Base-by-base conservation (phyloP, 2,797 vertebrate species). In the Menidia menidia region DNA sequence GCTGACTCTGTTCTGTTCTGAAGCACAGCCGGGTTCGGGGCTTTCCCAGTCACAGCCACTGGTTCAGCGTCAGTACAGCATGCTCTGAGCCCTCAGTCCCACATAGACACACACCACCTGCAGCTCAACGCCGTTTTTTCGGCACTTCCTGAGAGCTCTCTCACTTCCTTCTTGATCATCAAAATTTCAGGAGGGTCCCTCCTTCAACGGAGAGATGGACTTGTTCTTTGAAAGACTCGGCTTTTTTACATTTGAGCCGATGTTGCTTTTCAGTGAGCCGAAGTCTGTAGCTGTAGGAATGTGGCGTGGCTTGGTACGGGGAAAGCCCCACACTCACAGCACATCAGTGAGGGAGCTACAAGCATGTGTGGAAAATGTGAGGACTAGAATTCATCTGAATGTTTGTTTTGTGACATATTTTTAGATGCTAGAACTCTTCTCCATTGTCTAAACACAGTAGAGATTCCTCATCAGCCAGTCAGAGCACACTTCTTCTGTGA, bases 111-210 rank as follows among this genome's bases (percentile, higher is more conserved):
- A 11, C 51, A 51, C 57, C 80, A 77, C 54, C 80, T 84, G 77
- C 81, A 81, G 45, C 14, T 63, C 0, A 52, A 53, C 60, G 3
- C 48, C 13, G 30, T 80, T 80, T 71, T 73, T 55, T 64, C 50
- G 60, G 33, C 55, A 85, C 80, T 92, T 92, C 89, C 91, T 64
- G 65, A 64, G 18, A 64, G 48, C 35, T 12, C 19, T 54, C 59
- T 88, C 78, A 81, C 78, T 88, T 86, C 85, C 82, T 71, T 64
- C 44, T 54, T 67, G 4, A 39, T 31, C 6, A n/a, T 62, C 0
- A 10, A 0, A 30, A 54, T 3, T 44, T 68, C 30, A 68, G 9
- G 8, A 19, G 18, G 10, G n/a, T 45, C 11, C 52, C n/a, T 43
- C 43, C 9, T 44, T 48, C 43, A 19, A 41, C 44, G 62, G 10